Conservation (phyloP, 2,888 invertebrate species). For the Mylabris sibirica region DNA sequence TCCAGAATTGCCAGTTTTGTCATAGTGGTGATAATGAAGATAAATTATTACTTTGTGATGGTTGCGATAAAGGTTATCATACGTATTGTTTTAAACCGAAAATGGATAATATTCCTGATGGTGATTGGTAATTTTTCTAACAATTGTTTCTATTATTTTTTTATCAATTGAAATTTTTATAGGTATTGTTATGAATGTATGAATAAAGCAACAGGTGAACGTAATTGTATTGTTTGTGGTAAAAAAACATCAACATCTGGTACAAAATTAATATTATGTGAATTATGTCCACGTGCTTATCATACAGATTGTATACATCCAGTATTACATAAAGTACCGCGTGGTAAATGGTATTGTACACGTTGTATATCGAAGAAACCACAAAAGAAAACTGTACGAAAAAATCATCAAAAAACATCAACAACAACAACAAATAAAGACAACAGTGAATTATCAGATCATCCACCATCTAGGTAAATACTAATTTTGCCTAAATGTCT, state of each 20-base stretch:
- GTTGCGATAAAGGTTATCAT: constrained; percentile 98
- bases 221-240: constrained; percentile 95
- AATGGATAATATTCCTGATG: constrained; percentile 96
- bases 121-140: constrained; percentile 82
- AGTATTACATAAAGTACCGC: constrained; percentile 75
- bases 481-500: constrained; percentile 8
- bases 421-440: constrained; percentile 47
- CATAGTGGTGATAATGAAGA: constrained; percentile 96
- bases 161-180: constrained; percentile 17
- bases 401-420: constrained; percentile 67
- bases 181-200: constrained; percentile 97
- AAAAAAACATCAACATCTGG: constrained; percentile 66
- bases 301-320: constrained; percentile 95
- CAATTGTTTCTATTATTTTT: constrained; percentile 15
- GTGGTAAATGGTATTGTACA: constrained; percentile 74
- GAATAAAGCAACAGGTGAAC: constrained; percentile 90
- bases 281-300: constrained; percentile 89
- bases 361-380: constrained; percentile 88
- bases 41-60: constrained; percentile 92
- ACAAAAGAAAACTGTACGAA: constrained; percentile 67
- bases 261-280: constrained; percentile 80
- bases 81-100: constrained; percentile 98
- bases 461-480: constrained; percentile 64
- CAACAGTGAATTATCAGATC: constrained; percentile 65
- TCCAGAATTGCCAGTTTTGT: constrained; percentile 97